Percentiles rank a stretch among this genome's conserved stretches.
Evolutionary conservation across 2,888 invertebrate species (phyloP).

Genomic region (Melanostoma mellinum): DNA sequence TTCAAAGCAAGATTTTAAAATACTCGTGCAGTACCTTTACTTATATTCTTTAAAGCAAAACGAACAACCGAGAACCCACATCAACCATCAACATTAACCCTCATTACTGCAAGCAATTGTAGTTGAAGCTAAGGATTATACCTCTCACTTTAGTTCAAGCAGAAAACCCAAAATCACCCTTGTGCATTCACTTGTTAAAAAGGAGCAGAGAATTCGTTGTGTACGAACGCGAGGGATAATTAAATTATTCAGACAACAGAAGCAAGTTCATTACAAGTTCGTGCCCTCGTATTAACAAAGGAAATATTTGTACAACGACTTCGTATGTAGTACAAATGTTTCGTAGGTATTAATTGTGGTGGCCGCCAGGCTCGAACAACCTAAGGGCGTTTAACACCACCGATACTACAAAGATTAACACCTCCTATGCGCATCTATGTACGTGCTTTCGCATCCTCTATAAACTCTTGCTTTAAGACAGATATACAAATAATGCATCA

Average conservation of each 20-base stretch:
- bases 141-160: background rate
- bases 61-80: too few relatives aligned
- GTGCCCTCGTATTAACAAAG: constrained; percentile 48
- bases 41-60: too few relatives aligned
- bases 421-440: constrained; percentile 23
- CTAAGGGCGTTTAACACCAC: constrained; percentile 46
- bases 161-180: constrained; percentile 14
- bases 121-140: background rate
- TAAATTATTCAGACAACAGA: constrained; percentile 58
- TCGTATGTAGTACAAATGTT: constrained; percentile 35
- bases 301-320: constrained; percentile 56
- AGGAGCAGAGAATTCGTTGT: constrained; percentile 39
- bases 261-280: constrained; percentile 63
- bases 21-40: too few relatives aligned
- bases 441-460: constrained; percentile 28
- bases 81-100: too few relatives aligned
- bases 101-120: too few relatives aligned
- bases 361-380: constrained; percentile 11
- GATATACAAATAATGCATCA: constrained; percentile 13
- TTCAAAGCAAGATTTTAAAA: too few relatives aligned
- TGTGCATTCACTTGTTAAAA: constrained; percentile 36
- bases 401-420: constrained; percentile 53
- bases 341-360: constrained; percentile 28
- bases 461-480: background rate
- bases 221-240: constrained; percentile 26